Conservation (phyloP, 2,888 invertebrate genomes). For the Tinea trinotella region DNA sequence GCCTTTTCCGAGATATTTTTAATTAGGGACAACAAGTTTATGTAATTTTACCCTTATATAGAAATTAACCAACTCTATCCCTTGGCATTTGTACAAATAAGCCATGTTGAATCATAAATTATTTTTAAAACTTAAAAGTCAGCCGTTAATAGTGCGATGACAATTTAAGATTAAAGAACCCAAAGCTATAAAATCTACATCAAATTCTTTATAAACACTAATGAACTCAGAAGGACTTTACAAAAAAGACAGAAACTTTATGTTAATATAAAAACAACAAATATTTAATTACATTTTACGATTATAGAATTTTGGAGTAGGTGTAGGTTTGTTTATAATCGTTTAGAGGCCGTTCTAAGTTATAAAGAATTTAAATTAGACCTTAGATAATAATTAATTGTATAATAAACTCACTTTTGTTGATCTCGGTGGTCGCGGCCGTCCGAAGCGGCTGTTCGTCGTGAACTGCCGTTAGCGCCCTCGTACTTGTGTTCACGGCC, state of each 20-base stretch:
- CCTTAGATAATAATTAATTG: background rate
- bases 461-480: slow-evolving; percentile 65
- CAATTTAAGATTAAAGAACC: slow-evolving; percentile 1
- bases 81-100: slow-evolving; percentile 7
- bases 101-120: background rate
- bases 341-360: background rate
- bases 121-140: background rate
- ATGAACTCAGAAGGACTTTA: slow-evolving; percentile 25
- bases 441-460: slow-evolving; percentile 54
- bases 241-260: slow-evolving; percentile 41
- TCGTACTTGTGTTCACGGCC: slow-evolving; percentile 89
- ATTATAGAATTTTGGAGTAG: slow-evolving; percentile 23
- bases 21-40: slow-evolving; percentile 18
- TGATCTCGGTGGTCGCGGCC: slow-evolving; percentile 56
- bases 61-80: slow-evolving; percentile 19
- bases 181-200: background rate
- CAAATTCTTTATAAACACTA: background rate
- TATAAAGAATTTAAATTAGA: slow-evolving; percentile 20
- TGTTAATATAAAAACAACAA: slow-evolving; percentile 44
- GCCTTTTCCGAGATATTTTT: slow-evolving; percentile 15
- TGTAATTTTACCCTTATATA: slow-evolving; percentile 20
- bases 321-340: background rate
- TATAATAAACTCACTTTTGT: slow-evolving; percentile 50
- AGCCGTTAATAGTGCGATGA: slow-evolving; percentile 3
- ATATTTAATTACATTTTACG: slow-evolving; percentile 50